These are phyloP conservation scores for Pomacea canaliculata DNA, from an alignment of 2,888 invertebrate genomes.

Conservation along the genomic window DNA sequence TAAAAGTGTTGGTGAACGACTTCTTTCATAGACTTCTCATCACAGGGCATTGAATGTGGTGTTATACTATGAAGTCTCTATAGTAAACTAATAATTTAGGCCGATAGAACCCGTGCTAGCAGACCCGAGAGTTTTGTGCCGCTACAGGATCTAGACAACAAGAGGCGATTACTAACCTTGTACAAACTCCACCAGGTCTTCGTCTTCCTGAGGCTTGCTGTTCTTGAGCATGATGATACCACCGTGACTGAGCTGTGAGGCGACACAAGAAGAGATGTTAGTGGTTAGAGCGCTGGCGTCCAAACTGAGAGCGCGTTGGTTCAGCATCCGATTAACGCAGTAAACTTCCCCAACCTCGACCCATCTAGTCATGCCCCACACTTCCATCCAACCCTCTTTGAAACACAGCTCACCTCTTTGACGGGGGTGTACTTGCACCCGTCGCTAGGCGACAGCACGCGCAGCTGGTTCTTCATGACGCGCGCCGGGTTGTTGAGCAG, in stretches of 20 bases:
- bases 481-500: conserved; percentile 94
- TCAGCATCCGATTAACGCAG: neutral
- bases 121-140: too few species aligned
- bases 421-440: conserved; percentile 86
- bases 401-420: conserved; percentile 78
- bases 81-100: too few species aligned
- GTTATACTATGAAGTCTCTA: too few species aligned
- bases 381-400: too few species aligned
- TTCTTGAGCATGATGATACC: conserved; percentile 96
- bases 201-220: conserved; percentile 81
- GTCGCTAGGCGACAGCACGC: conserved; percentile 82
- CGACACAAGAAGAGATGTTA: too few species aligned
- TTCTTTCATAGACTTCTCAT: too few species aligned
- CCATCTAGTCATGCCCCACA: too few species aligned
- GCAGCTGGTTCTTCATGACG: conserved; percentile 80
- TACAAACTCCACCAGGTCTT: conserved; percentile 91
- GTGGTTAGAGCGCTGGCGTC: neutral
- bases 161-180: conserved; percentile 70
- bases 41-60: too few species aligned
- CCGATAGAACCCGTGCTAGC: too few species aligned
- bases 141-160: too few species aligned
- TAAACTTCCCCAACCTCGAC: neutral
- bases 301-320: neutral
- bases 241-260: conserved; percentile 80
- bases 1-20: too few species aligned